Conservation (phyloP, 23 tunicate genomes). For the Styela clava region DNA sequence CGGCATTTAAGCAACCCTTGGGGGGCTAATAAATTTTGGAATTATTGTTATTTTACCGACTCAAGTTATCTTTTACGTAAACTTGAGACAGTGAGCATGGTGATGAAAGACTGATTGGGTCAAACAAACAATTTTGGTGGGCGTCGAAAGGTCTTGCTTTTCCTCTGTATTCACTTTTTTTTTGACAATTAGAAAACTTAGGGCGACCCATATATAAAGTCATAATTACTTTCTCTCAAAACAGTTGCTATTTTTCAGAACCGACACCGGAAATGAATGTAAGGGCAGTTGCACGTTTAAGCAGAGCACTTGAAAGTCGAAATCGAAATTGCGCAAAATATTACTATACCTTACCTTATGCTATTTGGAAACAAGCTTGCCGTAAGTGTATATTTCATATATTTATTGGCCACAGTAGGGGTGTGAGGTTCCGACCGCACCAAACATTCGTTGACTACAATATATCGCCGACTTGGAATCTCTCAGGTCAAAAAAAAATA, state of each 20-base stretch:
- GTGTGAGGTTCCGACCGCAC: no score
- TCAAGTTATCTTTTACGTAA: not conserved
- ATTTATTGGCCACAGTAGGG: no score
- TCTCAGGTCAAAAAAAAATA: no score
- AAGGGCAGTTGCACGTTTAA: not conserved
- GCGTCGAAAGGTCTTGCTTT: no score
- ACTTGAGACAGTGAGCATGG: not conserved
- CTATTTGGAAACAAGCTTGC: not conserved
- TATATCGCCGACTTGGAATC: no score
- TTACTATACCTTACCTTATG: not conserved
- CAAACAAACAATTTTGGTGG: no score
- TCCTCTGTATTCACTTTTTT: not conserved
- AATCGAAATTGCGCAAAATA: not conserved
- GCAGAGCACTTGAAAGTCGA: not conserved
- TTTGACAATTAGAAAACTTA: not conserved
- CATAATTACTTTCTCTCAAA: not conserved
- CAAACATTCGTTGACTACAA: no score
- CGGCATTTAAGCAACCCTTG: no score
- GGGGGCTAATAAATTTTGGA: not conserved
- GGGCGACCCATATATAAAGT: not conserved
- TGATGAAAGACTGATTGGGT: no score
- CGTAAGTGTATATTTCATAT: no score
- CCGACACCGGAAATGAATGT: not conserved
- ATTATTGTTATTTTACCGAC: not conserved
- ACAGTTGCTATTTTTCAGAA: not conserved